Evolutionary conservation across 1,140 invertebrate genomes (phyloP).

Genomic region (Pseudoatta argentina): DNA sequence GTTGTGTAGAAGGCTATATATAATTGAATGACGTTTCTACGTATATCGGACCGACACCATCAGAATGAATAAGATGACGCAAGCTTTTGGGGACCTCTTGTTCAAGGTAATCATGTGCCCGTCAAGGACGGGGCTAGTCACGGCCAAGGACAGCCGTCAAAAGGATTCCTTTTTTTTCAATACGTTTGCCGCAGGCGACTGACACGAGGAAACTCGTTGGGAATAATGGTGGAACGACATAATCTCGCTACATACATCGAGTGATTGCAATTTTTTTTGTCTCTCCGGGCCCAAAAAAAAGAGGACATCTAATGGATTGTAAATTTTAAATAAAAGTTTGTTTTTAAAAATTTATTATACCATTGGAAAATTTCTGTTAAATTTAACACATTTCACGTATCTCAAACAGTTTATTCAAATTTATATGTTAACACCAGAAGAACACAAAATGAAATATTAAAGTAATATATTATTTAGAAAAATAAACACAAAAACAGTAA

Average conservation of each 20-base stretch:
- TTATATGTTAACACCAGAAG: no score
- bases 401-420: no score
- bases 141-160: conserved; percentile 44
- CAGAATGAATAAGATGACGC: conserved; percentile 35
- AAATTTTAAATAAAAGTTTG: not conserved
- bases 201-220: not conserved
- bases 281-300: not conserved
- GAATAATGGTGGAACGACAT: not conserved
- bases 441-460: no score
- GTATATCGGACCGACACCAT: not conserved
- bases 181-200: conserved; percentile 17
- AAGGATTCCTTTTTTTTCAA: conserved; percentile 14
- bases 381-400: no score
- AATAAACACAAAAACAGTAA: no score
- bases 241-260: not conserved
- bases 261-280: conserved; percentile 8
- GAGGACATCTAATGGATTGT: not conserved
- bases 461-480: no score
- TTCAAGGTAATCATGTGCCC: conserved; percentile 53
- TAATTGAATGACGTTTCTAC: conserved; percentile 16
- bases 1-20: not conserved
- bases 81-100: conserved; percentile 36
- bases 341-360: not conserved
- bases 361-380: no score
- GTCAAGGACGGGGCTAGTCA: conserved; percentile 36